Percentiles rank a stretch among this genome's conserved stretches.
Conservation (phyloP, 2,888 invertebrate species). For the Aethes cnicana region DNA sequence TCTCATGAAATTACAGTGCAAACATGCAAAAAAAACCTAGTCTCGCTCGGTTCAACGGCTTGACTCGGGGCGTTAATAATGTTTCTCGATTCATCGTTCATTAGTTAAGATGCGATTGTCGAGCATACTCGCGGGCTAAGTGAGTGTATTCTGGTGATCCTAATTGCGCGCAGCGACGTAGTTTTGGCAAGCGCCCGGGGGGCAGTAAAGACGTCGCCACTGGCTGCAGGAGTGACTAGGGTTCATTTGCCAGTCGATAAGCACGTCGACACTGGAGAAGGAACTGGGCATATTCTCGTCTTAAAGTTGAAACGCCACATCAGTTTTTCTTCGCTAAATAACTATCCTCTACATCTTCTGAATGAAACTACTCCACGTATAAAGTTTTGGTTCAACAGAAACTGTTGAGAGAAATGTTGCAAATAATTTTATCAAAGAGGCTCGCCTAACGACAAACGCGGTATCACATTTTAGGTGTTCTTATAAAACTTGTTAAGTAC, state of each 20-base stretch:
- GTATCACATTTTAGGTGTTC: too few relatives aligned
- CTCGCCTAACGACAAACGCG: too few relatives aligned
- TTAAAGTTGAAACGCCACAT: not conserved
- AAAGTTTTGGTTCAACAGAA: too few relatives aligned
- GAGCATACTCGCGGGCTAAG: constrained; percentile 23
- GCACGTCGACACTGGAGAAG: constrained; percentile 41
- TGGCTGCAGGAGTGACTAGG: constrained; percentile 45
- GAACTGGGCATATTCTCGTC: not conserved
- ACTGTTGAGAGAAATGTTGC: too few relatives aligned
- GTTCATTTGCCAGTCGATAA: constrained; percentile 50
- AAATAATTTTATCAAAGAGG: too few relatives aligned
- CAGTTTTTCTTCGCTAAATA: too few relatives aligned
- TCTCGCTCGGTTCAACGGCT: constrained; percentile 22
- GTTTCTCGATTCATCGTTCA: constrained; percentile 16
- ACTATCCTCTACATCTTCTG: too few relatives aligned
- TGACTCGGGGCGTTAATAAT: not conserved
- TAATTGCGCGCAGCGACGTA: constrained; percentile 19
- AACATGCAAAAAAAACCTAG: constrained; percentile 10
- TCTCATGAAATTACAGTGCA: not conserved
- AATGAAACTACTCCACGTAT: too few relatives aligned
- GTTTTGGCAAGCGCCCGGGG: constrained; percentile 35
- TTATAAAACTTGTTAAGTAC: too few relatives aligned
- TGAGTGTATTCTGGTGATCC: constrained; percentile 27
- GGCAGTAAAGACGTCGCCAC: constrained; percentile 70
- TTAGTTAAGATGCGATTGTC: constrained; percentile 24